Base-by-base conservation (phyloP, 1,140 invertebrate genomes). In the Diuraphis noxia region DNA sequence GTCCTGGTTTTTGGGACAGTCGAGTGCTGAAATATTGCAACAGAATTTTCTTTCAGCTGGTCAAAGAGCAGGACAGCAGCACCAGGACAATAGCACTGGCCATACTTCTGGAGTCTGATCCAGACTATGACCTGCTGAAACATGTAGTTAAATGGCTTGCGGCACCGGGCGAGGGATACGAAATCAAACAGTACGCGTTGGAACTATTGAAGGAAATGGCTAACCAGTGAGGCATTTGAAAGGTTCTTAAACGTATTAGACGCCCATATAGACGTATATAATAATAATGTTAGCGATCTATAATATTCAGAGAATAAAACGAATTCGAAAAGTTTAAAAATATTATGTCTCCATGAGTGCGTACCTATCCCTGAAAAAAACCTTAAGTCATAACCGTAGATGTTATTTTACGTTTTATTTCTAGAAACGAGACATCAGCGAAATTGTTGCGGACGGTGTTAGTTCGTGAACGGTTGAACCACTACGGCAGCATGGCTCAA, bases 1-100 rank as follows among this genome's bases (percentile, higher is more conserved):
- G 95, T 2, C 92, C 93, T n/a, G 52, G 92, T 13, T 93, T 92
- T 90, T 95, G 95, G 94, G 92, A 94, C 40, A 93, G 94, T 49
- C 94, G 94, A 23, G 93, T 96, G 6, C 93, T 95, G 81, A 93
- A 92, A 82, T 93, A 93, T 8, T 96, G 96, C 6, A 92, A 94
- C 36, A 94, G 93, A 86, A 95, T 96, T 30, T 97, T 97, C 93
- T 95, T 95, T 92, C 96, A 97, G 93, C 93, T 96, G 8, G 94
- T 94, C 13, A 95, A 94, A 92, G 95, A 95, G 87, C 94, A 94
- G 92, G 97, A 97, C 93, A 96, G 96, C 30, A 97, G 96, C 41
- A 95, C 96, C 0, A 94, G 97, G 92, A 96, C 96, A 1, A 92
- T 97, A 77, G 96, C 97, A 0, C 93, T 96, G 21, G 96, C 97